Evolutionary conservation across 2,888 invertebrate genomes (phyloP), one percentile per base, ranked within the genome.

Genomic region (Calliphora vomitoria): DNA sequence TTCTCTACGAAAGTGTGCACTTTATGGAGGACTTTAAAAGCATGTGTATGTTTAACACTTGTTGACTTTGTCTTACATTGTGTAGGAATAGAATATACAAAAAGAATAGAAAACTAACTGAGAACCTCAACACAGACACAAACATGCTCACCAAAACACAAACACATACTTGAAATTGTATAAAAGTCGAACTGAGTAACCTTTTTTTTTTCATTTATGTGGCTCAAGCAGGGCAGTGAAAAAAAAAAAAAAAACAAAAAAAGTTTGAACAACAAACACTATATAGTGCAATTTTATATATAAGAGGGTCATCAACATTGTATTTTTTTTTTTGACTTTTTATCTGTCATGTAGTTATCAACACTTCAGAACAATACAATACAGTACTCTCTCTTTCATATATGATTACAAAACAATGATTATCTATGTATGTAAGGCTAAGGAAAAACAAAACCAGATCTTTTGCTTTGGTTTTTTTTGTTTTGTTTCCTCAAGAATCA

Each of bases 31-130:
- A 72, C 47, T 68, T 50, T 50, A 11, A 60, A 76, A 72, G 55
- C 41, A 10, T 64, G 38, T 60, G 50, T 44, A 35, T 75, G 69
- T 62, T 76, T 81, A 69, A 55, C 83, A 86, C 80, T 86, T 86
- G 86, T 86, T 86, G 86, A 86, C 83, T 86, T 86, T 75, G 68
- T 79, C 64, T 78, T 64, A 31, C 35, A 82, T 74, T 81, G 76
- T 75, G 20, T 31, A 13, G 44, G 11, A 55, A 74, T 60, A 41
- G 50, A 35, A 53, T 31, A 74, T 25, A 47, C 25, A 75, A 68
- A 50, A 53, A 10, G 8, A 44, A 35, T 8, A 44, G 62, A 68
- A 50, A 72, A 41, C 50, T 50, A 71, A 62, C 58, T 68, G 62
- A 68, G 47, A 53, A 58, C 68, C 64, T 62, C 58, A 72, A 53